phyloP scores from a whole-genome alignment of 2,888 invertebrate genomes.

The Tipula vernalis region DNA sequence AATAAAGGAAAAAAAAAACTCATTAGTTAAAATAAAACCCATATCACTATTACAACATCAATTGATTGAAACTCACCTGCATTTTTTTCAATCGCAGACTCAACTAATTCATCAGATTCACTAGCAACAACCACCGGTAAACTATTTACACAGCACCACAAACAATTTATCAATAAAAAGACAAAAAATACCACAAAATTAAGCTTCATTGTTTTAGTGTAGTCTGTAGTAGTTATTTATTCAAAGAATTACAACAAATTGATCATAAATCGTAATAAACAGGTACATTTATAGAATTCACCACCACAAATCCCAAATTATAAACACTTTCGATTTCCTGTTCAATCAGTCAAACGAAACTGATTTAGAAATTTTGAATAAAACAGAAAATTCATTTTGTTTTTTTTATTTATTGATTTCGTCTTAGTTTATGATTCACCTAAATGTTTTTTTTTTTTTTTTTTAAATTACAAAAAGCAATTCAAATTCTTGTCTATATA shows the following conservation, averaged over 20 bases:
- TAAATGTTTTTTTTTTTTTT: not conserved
- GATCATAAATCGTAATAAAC: not conserved
- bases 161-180: not conserved
- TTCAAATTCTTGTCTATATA: not conserved
- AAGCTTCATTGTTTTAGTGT: not conserved
- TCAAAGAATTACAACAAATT: not conserved
- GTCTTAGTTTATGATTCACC: not conserved
- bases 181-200: not conserved
- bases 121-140: not conserved
- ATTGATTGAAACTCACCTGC: not conserved
- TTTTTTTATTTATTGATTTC: not conserved
- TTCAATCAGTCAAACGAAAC: not conserved
- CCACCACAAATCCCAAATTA: not conserved
- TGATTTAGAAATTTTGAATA: not conserved
- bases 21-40: not conserved
- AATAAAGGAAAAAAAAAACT: no score
- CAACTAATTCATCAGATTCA: not conserved
- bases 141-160: not conserved
- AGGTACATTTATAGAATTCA: not conserved
- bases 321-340: not conserved
- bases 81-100: not conserved
- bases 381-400: not conserved
- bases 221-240: not conserved
- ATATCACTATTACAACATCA: not conserved
- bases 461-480: not conserved